These are phyloP conservation scores for Phenacoccus solenopsis DNA, from an alignment of 1,140 invertebrate species.

Conservation along the genomic window DNA sequence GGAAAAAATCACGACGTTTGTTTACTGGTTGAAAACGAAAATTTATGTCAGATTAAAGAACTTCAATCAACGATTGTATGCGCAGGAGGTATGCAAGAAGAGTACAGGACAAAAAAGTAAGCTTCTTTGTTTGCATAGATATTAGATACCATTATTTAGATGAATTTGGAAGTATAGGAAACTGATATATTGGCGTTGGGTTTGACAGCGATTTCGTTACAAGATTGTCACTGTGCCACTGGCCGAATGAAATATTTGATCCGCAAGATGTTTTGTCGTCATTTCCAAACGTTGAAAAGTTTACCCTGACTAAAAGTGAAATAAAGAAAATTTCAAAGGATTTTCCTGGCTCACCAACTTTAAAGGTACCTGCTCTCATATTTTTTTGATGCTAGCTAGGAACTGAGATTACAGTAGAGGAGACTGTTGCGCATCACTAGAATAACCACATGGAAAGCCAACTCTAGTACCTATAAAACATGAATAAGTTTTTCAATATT, in stretches of 20 bases:
- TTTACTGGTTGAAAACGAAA: background rate
- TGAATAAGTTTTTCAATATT: no score
- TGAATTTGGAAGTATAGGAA: no score
- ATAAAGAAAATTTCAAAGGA: slow-evolving; percentile 3
- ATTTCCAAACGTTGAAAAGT: slow-evolving; percentile 15
- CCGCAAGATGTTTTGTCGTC: background rate
- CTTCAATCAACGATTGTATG: background rate
- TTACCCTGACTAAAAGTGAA: slow-evolving; percentile 17
- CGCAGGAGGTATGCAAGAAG: background rate
- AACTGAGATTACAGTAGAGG: no score
- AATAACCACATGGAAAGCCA: no score
- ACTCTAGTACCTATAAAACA: no score
- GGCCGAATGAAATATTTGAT: slow-evolving; percentile 13
- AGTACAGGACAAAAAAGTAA: background rate
- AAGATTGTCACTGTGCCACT: background rate
- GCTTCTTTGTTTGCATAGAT: background rate
- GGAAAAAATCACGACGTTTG: background rate
- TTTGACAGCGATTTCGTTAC: slow-evolving; percentile 12
- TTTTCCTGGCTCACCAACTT: background rate
- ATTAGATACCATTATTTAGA: no score
- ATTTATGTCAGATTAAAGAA: background rate
- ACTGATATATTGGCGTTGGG: no score
- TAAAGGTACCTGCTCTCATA: slow-evolving; percentile 19
- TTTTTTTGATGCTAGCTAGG: no score
- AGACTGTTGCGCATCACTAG: no score